A percentile compares a stretch with the other conserved stretches of the same genome.
Evolutionary conservation across 2,888 invertebrate genomes (phyloP).

Genomic region (Tenthredo scrophulariae): DNA sequence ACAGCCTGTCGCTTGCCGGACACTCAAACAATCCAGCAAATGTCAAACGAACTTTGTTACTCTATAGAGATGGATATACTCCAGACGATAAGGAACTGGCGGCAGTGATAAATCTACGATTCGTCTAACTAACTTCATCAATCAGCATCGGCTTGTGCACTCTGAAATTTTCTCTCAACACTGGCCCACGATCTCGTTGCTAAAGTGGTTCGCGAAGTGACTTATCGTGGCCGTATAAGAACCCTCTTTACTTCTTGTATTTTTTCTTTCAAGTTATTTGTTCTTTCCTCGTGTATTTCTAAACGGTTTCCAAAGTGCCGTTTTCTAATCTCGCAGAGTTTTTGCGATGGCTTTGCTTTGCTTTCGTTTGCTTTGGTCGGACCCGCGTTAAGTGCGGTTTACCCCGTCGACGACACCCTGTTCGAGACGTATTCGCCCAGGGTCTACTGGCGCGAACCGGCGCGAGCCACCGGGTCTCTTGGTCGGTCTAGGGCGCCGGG

Average conservation of each 20-base stretch:
- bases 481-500: constrained; percentile 53
- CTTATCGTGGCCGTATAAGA: constrained; percentile 3
- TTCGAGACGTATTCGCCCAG: constrained; percentile 62
- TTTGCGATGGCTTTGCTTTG: not conserved
- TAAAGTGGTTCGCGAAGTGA: not conserved
- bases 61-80: not conserved
- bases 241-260: not conserved
- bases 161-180: not conserved
- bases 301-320: not conserved
- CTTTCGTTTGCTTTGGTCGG: not conserved
- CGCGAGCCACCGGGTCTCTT: constrained; percentile 55
- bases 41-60: not conserved
- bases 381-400: constrained; percentile 36
- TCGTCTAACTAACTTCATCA: constrained; percentile 5
- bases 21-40: not conserved
- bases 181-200: not conserved
- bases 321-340: not conserved
- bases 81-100: not conserved
- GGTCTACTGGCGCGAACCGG: constrained; percentile 68
- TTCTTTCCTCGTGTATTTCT: not conserved
- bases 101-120: constrained; percentile 10
- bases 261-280: not conserved
- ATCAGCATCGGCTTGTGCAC: not conserved
- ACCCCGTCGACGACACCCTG: constrained; percentile 53
- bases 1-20: constrained; percentile 30